Evolutionary conservation across 2,888 invertebrate species (phyloP), one percentile per base, ranked within the genome.

Genomic region (Agrilus biguttatus): DNA sequence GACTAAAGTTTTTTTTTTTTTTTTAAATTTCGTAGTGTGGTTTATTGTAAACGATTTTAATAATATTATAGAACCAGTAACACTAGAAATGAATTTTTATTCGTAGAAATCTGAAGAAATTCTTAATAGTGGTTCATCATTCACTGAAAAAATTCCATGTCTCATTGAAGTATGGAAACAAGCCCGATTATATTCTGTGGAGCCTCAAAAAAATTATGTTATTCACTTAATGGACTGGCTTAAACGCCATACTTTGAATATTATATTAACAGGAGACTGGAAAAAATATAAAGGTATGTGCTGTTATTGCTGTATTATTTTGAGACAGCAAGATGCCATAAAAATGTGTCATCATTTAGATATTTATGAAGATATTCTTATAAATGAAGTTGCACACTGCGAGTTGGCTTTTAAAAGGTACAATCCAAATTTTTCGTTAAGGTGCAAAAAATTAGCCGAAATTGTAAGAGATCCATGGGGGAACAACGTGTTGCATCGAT

Each of bases 381-480:
- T 56, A 32, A 42, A 41, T 17, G 58, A 58, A 53, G 58, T 65
- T 17, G 58, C 58, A 44, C 56, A 60, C 34, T 62, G 62, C 32
- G 62, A 62, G 50, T 52, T 51, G 46, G 52, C 57, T 42, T 49
- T 65, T 35, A 48, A 52, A 36, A 55, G 57, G 48, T 50, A 60
- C 7, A 61, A 59, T 49, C 55, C 55, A 49, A 57, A 54, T 38
- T 62, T 61, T 52, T 58, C 58, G 36, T 54, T 55, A 41, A 53
- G 60, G 43, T 63, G 61, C 47, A 61, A 61, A 53, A 62, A 63
- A 50, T 54, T 65, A 37, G 56, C 60, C 23, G 61, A 63, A 52
- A 62, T 65, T 41, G 60, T 64, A 8, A 59, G 54, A 45, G 61
- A 63, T 50, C 65, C 65, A 8, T 65, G 65, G 65, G 61, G 60